These are phyloP conservation scores for Lycia hirtaria DNA, from an alignment of 2,888 invertebrate genomes.

Conservation along the genomic window DNA sequence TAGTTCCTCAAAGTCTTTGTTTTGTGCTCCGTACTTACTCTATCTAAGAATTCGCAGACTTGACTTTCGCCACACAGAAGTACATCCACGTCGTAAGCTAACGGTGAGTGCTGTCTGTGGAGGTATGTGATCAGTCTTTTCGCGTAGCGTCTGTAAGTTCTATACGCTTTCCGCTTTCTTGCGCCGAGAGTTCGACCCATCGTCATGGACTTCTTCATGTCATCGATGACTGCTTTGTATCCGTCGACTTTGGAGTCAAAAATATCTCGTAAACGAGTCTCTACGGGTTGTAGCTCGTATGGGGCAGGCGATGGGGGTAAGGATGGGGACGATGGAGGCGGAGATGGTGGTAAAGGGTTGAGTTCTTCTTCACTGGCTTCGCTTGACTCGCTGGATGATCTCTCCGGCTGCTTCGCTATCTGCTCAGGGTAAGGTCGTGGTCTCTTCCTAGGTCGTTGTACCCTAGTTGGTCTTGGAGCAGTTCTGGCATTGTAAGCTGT, in stretches of 20 bases:
- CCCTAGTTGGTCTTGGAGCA: conserved; percentile 74
- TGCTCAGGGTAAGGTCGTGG: conserved; percentile 73
- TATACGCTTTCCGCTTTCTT: conserved; percentile 77
- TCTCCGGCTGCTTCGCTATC: conserved; percentile 61
- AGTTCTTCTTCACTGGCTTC: conserved; percentile 82
- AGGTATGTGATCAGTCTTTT: conserved; percentile 78
- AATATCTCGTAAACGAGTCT: conserved; percentile 76
- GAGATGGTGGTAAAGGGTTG: conserved; percentile 74
- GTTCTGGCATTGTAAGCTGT: conserved; percentile 83
- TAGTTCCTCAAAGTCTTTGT: conserved; percentile 81
- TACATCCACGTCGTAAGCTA: conserved; percentile 81
- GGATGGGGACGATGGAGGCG: conserved; percentile 78
- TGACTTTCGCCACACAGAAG: conserved; percentile 79
- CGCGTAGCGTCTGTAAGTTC: conserved; percentile 80
- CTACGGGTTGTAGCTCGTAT: conserved; percentile 77
- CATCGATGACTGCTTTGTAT: conserved; percentile 82
- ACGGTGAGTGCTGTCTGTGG: conserved; percentile 79
- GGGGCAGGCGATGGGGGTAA: conserved; percentile 77
- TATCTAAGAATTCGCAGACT: conserved; percentile 78
- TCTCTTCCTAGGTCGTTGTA: conserved; percentile 68
- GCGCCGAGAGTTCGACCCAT: conserved; percentile 79
- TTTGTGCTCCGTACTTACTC: conserved; percentile 78
- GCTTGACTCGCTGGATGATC: conserved; percentile 78
- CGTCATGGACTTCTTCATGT: conserved; percentile 84
- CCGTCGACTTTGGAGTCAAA: conserved; percentile 83